These are phyloP conservation scores for Drosophila prostipennis DNA, from an alignment of 2,888 invertebrate genomes.

Conservation along the genomic window DNA sequence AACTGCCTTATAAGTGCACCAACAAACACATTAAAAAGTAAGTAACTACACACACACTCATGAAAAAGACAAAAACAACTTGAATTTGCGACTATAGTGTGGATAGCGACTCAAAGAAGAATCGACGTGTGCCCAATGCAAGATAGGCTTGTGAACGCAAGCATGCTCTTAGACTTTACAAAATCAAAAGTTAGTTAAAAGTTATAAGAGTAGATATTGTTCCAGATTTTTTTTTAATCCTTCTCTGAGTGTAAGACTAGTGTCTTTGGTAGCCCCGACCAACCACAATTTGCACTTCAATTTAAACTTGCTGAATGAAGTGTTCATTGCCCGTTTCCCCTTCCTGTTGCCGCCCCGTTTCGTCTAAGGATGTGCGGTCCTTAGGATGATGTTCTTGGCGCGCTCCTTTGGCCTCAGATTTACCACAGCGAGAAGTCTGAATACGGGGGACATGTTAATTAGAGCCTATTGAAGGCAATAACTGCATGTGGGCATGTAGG, in stretches of 20 bases:
- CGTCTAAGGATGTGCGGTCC: background rate
- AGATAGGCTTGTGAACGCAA: too few species aligned
- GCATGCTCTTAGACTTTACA: too few species aligned
- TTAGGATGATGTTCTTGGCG: constrained; percentile 1
- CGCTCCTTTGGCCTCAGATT: background rate
- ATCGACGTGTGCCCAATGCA: too few species aligned
- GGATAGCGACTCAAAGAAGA: too few species aligned
- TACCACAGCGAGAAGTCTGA: background rate
- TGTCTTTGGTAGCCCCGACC: constrained; percentile 23
- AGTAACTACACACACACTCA: too few species aligned
- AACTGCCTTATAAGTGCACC: too few species aligned
- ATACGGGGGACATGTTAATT: constrained; percentile 32
- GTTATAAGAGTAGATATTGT: too few species aligned
- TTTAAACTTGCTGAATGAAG: constrained; percentile 72
- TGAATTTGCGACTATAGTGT: too few species aligned
- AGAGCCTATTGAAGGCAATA: constrained; percentile 31
- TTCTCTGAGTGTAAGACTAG: background rate
- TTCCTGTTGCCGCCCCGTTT: background rate
- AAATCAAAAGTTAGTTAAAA: too few species aligned
- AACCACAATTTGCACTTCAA: constrained; percentile 74
- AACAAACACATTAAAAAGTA: too few species aligned
- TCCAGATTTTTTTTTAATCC: background rate
- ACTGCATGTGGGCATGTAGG: constrained; percentile 3
- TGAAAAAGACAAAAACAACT: too few species aligned
- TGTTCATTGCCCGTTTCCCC: constrained; percentile 51